Evolutionary conservation across 2,113 vertebrate species (phyloP).

Genomic region (Ageneiosus marmoratus): DNA sequence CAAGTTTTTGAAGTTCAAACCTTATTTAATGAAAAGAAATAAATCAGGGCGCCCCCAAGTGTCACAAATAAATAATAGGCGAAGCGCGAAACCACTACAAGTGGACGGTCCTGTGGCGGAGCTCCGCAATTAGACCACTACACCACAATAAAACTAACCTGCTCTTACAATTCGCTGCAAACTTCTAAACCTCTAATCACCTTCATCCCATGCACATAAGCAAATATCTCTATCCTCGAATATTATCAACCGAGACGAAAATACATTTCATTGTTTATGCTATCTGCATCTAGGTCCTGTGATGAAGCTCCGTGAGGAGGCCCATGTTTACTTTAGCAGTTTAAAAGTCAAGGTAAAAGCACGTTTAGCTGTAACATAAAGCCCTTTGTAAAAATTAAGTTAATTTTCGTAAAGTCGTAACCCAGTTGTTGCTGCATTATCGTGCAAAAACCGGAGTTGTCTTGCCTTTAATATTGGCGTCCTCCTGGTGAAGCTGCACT

Average conservation of each 20-base stretch:
- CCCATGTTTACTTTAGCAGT: slow-evolving; percentile 64
- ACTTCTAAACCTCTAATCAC: background rate
- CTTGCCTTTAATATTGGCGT: slow-evolving; percentile 70
- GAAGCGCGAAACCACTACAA: background rate
- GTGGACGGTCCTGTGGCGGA: slow-evolving; percentile 62
- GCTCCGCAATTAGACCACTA: slow-evolving; percentile 63
- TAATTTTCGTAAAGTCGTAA: background rate
- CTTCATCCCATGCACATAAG: background rate
- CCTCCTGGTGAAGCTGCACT: slow-evolving; percentile 73
- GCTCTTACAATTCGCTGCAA: background rate
- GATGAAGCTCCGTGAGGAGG: slow-evolving; percentile 78
- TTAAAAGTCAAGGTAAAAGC: slow-evolving; percentile 55
- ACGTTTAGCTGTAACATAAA: slow-evolving; percentile 1
- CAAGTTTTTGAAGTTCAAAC: background rate
- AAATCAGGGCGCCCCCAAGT: slow-evolving; percentile 28
- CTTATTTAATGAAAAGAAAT: background rate
- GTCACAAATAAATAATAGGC: background rate
- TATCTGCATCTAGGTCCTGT: slow-evolving; percentile 69
- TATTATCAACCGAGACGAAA: background rate
- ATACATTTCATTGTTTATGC: slow-evolving; percentile 11
- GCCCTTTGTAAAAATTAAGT: rapidly evolving
- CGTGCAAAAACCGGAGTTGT: background rate
- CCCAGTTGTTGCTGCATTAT: background rate
- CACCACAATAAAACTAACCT: background rate
- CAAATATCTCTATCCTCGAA: background rate